These are phyloP conservation scores for Cheilosia variabilis DNA, from an alignment of 2,888 invertebrate genomes.

Conservation along the genomic window DNA sequence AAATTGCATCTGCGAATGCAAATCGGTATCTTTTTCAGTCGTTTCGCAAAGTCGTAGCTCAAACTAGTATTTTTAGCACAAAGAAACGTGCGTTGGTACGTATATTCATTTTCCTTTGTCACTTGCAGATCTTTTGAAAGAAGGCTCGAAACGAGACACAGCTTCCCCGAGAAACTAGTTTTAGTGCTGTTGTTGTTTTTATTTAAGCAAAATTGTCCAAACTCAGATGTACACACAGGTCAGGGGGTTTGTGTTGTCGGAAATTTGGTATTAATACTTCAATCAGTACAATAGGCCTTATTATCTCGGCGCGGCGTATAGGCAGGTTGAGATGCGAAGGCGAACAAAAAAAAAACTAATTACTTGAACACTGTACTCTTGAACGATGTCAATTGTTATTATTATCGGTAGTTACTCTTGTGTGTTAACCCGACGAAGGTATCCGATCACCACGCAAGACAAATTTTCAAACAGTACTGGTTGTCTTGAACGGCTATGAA, in stretches of 20 bases:
- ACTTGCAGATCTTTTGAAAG: constrained; percentile 2
- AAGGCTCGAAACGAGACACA: constrained; percentile 17
- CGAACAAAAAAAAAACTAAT: not conserved
- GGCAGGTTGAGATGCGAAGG: not conserved
- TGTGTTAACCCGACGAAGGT: constrained; percentile 50
- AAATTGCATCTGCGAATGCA: constrained; percentile 26
- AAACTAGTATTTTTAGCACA: constrained; percentile 20
- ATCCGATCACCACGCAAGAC: constrained; percentile 70
- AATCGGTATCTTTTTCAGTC: constrained; percentile 11
- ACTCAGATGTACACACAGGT: constrained; percentile 6
- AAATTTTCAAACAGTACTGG: constrained; percentile 67
- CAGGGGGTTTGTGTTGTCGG: constrained; percentile 36
- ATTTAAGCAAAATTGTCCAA: constrained; percentile 32
- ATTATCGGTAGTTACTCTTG: constrained; percentile 43
- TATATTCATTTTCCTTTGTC: constrained; percentile 18
- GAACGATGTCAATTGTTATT: constrained; percentile 42
- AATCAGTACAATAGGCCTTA: constrained; percentile 38
- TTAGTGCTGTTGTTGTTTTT: constrained; percentile 38
- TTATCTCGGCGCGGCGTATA: constrained; percentile 14
- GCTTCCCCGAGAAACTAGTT: not conserved
- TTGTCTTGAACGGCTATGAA: constrained; percentile 39
- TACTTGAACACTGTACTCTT: constrained; percentile 20
- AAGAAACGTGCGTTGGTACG: not conserved
- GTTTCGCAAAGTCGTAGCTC: constrained; percentile 8
- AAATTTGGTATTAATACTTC: constrained; percentile 45